These are phyloP conservation scores for Musca vetustissima DNA, from an alignment of 1,140 invertebrate genomes.

Conservation along the genomic window DNA sequence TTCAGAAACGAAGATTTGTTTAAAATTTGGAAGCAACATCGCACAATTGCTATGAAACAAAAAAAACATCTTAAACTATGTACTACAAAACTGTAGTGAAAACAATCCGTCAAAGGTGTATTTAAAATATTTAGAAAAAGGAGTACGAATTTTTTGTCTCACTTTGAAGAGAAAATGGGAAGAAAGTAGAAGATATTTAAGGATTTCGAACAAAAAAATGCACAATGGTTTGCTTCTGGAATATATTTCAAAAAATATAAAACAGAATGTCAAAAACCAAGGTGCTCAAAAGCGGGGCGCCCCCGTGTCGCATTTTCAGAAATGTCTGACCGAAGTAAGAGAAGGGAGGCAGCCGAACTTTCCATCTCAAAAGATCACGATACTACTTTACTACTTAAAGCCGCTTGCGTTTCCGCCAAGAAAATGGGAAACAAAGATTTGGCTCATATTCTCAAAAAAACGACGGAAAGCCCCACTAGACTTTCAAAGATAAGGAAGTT, in stretches of 20 bases:
- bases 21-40: too few relatives aligned
- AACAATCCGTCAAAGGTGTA: too few relatives aligned
- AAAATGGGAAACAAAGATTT: constrained; percentile 9
- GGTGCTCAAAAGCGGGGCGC: not conserved
- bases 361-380: not conserved
- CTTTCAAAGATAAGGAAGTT: too few relatives aligned
- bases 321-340: not conserved
- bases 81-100: too few relatives aligned
- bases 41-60: too few relatives aligned
- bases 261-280: not conserved
- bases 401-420: constrained; percentile 3
- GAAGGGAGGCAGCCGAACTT: not conserved
- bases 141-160: too few relatives aligned
- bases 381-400: constrained; percentile 6
- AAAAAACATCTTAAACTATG: too few relatives aligned
- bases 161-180: not conserved
- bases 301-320: too few relatives aligned
- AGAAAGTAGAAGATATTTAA: not conserved
- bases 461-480: not conserved
- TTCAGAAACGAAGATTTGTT: too few relatives aligned
- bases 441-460: constrained; percentile 14
- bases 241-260: not conserved
- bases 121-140: too few relatives aligned
- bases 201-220: not conserved
- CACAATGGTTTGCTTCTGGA: not conserved